Conservation (phyloP, 1,140 invertebrate genomes). For the Drosophila bocki region DNA sequence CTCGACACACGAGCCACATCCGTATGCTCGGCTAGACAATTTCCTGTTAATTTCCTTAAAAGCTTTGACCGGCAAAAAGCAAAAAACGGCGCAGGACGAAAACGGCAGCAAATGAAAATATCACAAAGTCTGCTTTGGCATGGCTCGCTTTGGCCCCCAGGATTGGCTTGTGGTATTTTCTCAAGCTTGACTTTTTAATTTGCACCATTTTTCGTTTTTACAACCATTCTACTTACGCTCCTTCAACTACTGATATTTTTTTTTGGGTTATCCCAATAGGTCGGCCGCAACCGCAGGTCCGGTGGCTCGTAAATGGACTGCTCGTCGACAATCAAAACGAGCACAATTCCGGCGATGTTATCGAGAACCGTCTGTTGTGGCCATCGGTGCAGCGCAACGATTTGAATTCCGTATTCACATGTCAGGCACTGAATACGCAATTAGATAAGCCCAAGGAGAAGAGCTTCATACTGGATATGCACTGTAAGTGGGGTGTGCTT, state of each 20-base stretch:
- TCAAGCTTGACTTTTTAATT: constrained; percentile 81
- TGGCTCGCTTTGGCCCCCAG: constrained; percentile 31
- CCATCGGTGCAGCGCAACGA: constrained; percentile 90
- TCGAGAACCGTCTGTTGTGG: constrained; percentile 93
- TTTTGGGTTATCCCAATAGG: constrained; percentile 80
- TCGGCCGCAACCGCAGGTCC: constrained; percentile 88
- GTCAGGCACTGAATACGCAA: constrained; percentile 93
- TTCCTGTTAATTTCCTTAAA: constrained; percentile 85
- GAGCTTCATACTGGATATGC: constrained; percentile 91
- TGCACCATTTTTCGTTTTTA: constrained; percentile 63
- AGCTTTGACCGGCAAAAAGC: constrained; percentile 72
- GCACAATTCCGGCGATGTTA: constrained; percentile 92
- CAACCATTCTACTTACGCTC: constrained; percentile 25
- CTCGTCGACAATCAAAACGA: constrained; percentile 92
- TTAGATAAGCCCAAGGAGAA: constrained; percentile 91
- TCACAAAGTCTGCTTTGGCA: constrained; percentile 72
- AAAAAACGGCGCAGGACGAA: constrained; percentile 30
- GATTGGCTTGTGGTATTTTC: constrained; percentile 45
- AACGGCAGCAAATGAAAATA: constrained; percentile 72
- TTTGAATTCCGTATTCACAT: constrained; percentile 93
- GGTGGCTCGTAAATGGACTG: constrained; percentile 91
- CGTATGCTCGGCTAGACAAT: constrained; percentile 78
- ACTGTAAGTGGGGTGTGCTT: constrained; percentile 89
- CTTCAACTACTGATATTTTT: constrained; percentile 7
- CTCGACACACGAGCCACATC: constrained; percentile 61